phyloP scores from a whole-genome alignment of 2,888 invertebrate genomes.

The Limulus polyphemus region DNA sequence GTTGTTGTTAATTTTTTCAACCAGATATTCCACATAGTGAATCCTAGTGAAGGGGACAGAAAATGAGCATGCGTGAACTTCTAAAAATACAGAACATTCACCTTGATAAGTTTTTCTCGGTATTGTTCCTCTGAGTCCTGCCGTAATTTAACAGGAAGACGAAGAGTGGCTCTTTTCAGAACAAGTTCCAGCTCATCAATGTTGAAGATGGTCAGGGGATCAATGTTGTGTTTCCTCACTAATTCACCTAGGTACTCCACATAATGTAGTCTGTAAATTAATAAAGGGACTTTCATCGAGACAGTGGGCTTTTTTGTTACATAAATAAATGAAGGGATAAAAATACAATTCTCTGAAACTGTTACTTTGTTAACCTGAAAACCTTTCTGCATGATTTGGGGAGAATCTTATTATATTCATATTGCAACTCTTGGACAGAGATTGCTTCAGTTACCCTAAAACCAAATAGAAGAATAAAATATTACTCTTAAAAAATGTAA shows the following conservation, averaged over 20 bases:
- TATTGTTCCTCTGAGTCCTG: constrained; percentile 68
- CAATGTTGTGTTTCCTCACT: constrained; percentile 57
- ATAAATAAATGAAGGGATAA: too few relatives aligned
- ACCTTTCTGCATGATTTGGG: too few relatives aligned
- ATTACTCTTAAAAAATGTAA: too few relatives aligned
- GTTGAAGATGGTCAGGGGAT: constrained; percentile 61
- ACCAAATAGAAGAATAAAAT: too few relatives aligned
- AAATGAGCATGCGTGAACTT: background rate
- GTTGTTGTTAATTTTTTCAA: constrained; percentile 55
- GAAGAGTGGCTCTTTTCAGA: constrained; percentile 57
- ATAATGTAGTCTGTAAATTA: constrained; percentile 61
- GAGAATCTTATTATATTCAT: too few relatives aligned
- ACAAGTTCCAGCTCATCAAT: constrained; percentile 71
- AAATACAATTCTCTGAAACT: too few relatives aligned
- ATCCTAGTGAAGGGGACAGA: constrained; percentile 45
- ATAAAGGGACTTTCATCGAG: too few relatives aligned
- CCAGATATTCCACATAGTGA: constrained; percentile 81
- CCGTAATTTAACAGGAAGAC: constrained; percentile 43
- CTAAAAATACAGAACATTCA: constrained; percentile 32
- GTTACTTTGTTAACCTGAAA: too few relatives aligned
- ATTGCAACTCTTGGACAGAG: too few relatives aligned
- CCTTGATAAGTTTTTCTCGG: constrained; percentile 71
- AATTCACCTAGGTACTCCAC: constrained; percentile 71
- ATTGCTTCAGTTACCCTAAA: too few relatives aligned
- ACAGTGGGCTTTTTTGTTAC: too few relatives aligned